A percentile compares a stretch with the other conserved stretches of the same genome.
Evolutionary conservation across 2,113 vertebrate genomes (phyloP).

Genomic region (Calonectris borealis): DNA sequence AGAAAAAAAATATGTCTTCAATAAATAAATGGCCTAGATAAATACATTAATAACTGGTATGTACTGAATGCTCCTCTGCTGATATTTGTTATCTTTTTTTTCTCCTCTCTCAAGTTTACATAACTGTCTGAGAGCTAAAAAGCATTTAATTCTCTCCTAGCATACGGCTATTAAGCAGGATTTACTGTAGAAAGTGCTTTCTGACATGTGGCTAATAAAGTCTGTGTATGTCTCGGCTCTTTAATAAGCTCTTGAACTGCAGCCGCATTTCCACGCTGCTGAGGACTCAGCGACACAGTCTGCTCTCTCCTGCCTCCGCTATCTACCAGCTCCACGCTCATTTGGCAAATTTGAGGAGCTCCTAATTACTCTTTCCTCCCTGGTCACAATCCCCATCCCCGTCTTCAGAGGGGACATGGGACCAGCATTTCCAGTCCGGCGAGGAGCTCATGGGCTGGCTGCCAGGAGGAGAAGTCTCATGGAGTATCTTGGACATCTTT

Average conservation of each 20-base stretch:
- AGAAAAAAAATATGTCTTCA: constrained; percentile 37
- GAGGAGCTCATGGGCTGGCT: neutral
- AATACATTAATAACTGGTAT: constrained; percentile 36
- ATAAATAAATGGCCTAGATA: constrained; percentile 55
- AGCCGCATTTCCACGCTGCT: neutral
- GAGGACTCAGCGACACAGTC: neutral
- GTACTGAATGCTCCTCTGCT: neutral
- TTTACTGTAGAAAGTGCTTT: constrained; percentile 56
- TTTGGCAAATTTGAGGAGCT: neutral
- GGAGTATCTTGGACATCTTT: neutral
- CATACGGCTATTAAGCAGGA: constrained; percentile 24
- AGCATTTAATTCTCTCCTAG: constrained; percentile 42
- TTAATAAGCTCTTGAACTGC: neutral
- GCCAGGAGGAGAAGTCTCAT: neutral
- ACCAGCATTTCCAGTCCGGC: rapidly evolving
- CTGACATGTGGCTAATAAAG: constrained; percentile 55
- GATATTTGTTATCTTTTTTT: constrained; percentile 3
- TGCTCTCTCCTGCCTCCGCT: neutral
- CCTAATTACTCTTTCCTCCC: neutral
- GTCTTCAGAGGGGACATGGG: rapidly evolving
- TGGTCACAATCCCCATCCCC: neutral
- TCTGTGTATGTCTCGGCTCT: neutral
- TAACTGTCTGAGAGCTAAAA: constrained; percentile 60
- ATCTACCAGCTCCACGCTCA: neutral
- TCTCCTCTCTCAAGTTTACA: constrained; percentile 46